Evolutionary conservation across 2,888 invertebrate genomes (phyloP).

Genomic region (Chrysina gloriosa): DNA sequence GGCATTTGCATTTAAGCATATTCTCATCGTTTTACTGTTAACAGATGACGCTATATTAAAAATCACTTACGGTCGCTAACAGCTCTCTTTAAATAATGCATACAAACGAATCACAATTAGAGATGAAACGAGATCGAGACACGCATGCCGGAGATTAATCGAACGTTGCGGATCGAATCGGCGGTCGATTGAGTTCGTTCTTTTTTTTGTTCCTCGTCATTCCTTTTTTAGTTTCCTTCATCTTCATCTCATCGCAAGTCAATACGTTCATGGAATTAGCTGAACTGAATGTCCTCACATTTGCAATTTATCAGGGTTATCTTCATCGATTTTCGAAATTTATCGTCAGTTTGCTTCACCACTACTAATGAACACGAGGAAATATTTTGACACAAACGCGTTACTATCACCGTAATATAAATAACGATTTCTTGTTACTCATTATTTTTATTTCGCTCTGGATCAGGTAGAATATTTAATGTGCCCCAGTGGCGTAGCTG

Average conservation of each 20-base stretch:
- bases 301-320: constrained; percentile 32
- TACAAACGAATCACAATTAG: constrained; percentile 40
- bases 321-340: constrained; percentile 36
- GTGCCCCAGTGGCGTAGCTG: background rate
- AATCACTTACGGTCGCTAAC: constrained; percentile 31
- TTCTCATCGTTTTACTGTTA: constrained; percentile 17
- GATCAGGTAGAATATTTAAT: too few relatives aligned
- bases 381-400: constrained; percentile 39
- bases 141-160: constrained; percentile 37
- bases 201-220: background rate
- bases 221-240: background rate
- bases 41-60: constrained; percentile 38
- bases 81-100: constrained; percentile 34
- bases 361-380: constrained; percentile 38
- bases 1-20: constrained; percentile 35
- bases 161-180: constrained; percentile 27
- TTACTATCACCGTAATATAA: constrained; percentile 35
- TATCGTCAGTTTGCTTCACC: constrained; percentile 11
- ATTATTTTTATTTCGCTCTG: constrained; percentile 20
- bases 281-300: constrained; percentile 32
- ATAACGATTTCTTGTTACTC: constrained; percentile 27
- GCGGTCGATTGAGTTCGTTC: constrained; percentile 23
- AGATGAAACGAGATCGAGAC: constrained; percentile 35
- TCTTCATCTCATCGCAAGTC: constrained; percentile 37
- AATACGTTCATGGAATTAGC: constrained; percentile 37